Conservation (phyloP, 2,797 vertebrate genomes). For the Ciconia nigra region DNA sequence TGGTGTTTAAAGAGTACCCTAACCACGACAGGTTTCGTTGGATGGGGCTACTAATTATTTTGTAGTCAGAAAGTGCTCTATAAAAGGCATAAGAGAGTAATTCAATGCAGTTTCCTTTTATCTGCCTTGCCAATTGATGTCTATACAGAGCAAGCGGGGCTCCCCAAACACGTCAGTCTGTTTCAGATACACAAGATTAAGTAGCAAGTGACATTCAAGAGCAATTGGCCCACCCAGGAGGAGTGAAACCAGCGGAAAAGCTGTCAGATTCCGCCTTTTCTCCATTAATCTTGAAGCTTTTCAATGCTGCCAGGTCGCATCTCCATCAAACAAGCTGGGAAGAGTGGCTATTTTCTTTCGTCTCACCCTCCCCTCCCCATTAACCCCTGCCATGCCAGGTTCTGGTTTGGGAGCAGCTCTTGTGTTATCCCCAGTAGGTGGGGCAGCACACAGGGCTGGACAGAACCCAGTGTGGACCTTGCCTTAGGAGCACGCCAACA, state of each 20-base stretch:
- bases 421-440: background rate
- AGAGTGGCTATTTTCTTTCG: constrained; percentile 75
- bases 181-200: constrained; percentile 99
- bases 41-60: constrained; percentile 74
- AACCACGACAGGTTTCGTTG: constrained; percentile 39
- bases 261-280: constrained; percentile 93
- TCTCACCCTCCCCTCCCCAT: constrained; percentile 71
- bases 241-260: constrained; percentile 90
- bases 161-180: constrained; percentile 87
- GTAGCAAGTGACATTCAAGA: constrained; percentile 99
- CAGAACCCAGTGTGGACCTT: background rate
- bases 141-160: constrained; percentile 80
- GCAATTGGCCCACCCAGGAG: constrained; percentile 98
- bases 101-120: constrained; percentile 80
- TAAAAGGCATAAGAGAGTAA: constrained; percentile 78
- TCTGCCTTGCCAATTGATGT: constrained; percentile 84
- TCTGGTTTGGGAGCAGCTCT: background rate
- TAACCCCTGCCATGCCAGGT: constrained; percentile 79
- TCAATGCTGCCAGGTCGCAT: constrained; percentile 94
- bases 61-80: constrained; percentile 76
- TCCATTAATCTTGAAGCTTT: constrained; percentile 97
- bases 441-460: background rate
- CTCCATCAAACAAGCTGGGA: constrained; percentile 90
- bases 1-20: constrained; percentile 42
- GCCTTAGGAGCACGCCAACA: background rate